phyloP scores from a whole-genome alignment of 2,797 vertebrate species.

The Coendou prehensilis region DNA sequence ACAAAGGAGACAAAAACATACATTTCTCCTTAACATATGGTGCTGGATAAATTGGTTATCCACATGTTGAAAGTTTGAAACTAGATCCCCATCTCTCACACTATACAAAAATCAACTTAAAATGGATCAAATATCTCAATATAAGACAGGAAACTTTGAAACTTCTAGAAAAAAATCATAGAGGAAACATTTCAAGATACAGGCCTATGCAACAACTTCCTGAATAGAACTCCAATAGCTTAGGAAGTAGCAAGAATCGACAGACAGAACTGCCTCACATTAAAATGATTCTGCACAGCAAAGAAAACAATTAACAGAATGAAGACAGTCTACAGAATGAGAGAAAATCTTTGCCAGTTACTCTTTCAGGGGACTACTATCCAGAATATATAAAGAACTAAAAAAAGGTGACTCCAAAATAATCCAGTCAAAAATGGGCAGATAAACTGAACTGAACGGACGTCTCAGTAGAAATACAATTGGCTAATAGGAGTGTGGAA shows the following conservation, averaged over 20 bases:
- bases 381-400: background rate
- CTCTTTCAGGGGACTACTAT: background rate
- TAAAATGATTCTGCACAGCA: background rate
- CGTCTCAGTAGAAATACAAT: background rate
- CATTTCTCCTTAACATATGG: background rate
- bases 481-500: background rate
- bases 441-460: background rate
- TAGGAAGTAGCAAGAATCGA: background rate
- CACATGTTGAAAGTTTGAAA: background rate
- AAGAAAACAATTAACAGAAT: background rate
- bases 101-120: background rate
- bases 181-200: background rate
- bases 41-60: background rate
- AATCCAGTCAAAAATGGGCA: background rate
- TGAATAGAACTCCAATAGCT: background rate
- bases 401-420: background rate
- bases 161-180: background rate
- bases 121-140: background rate
- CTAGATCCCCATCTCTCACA: background rate
- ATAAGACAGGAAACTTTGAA: background rate
- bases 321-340: background rate
- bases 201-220: background rate
- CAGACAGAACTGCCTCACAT: background rate
- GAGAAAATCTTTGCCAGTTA: background rate
- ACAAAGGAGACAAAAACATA: background rate